Evolutionary conservation across 2,888 invertebrate genomes (phyloP).

Genomic region (Panorpa germanica): DNA sequence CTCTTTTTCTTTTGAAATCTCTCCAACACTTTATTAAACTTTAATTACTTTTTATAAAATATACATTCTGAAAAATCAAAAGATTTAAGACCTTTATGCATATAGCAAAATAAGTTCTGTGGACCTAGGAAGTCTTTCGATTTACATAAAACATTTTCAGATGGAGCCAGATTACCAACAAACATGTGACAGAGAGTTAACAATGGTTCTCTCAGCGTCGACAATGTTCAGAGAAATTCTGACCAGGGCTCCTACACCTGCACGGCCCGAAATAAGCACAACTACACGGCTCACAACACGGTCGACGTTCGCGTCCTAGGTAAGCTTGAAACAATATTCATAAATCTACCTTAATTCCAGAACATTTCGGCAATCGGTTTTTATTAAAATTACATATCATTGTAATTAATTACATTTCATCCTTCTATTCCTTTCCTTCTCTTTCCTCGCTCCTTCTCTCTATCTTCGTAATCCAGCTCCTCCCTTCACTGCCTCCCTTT

Average conservation of each 20-base stretch:
- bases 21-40: no score
- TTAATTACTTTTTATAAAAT: no score
- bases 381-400: not conserved
- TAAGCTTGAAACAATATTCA: no score
- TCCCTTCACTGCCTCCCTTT: no score
- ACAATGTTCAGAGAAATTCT: constrained; percentile 62
- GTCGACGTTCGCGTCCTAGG: constrained; percentile 55
- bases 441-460: constrained; percentile 4
- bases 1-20: no score
- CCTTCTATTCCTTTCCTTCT: constrained; percentile 1
- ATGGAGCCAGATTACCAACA: constrained; percentile 60
- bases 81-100: no score
- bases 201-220: constrained; percentile 69
- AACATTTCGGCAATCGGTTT: not conserved
- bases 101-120: no score
- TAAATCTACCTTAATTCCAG: not conserved
- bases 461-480: not conserved
- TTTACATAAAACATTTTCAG: constrained; percentile 31
- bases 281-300: constrained; percentile 53
- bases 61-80: no score
- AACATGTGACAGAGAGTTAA: constrained; percentile 71
- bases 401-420: not conserved
- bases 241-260: constrained; percentile 86
- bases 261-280: constrained; percentile 65
- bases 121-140: no score